Percentiles rank a stretch among this genome's conserved stretches.
Evolutionary conservation across 2,888 invertebrate species (phyloP).

Genomic region (Byasa hedistus): DNA sequence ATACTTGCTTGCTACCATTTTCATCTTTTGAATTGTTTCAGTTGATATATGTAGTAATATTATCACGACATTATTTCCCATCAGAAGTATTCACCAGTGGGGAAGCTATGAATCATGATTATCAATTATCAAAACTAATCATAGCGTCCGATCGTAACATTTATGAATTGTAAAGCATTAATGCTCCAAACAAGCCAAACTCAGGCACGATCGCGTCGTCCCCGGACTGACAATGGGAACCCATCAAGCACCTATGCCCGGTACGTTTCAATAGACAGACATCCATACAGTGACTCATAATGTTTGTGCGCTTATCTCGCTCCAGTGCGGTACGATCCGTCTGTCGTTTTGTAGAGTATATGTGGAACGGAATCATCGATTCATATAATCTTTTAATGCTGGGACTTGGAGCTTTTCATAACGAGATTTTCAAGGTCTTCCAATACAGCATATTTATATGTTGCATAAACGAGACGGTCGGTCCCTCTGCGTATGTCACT

Average conservation of each 20-base stretch:
- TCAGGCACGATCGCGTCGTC: not conserved
- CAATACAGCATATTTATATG: too few relatives aligned
- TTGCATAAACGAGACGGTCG: too few relatives aligned
- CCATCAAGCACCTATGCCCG: slow-evolving; percentile 17
- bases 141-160: not conserved
- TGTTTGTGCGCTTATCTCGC: slow-evolving; percentile 64
- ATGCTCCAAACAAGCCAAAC: not conserved
- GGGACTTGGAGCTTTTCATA: too few relatives aligned
- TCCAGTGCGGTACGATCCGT: slow-evolving; percentile 48
- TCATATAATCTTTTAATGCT: not conserved
- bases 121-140: not conserved
- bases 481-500: too few relatives aligned
- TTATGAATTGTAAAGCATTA: not conserved
- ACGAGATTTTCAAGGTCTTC: too few relatives aligned
- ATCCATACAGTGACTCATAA: slow-evolving; percentile 55
- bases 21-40: too few relatives aligned
- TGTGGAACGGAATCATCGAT: slow-evolving; percentile 6
- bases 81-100: not conserved
- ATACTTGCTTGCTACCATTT: too few relatives aligned
- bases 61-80: not conserved
- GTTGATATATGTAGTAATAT: not conserved
- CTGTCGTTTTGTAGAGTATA: slow-evolving; percentile 42
- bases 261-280: slow-evolving; percentile 28
- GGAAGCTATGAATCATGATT: not conserved
- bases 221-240: slow-evolving; percentile 20